Conservation (phyloP, 2,888 invertebrate species). For the Hyles lineata region DNA sequence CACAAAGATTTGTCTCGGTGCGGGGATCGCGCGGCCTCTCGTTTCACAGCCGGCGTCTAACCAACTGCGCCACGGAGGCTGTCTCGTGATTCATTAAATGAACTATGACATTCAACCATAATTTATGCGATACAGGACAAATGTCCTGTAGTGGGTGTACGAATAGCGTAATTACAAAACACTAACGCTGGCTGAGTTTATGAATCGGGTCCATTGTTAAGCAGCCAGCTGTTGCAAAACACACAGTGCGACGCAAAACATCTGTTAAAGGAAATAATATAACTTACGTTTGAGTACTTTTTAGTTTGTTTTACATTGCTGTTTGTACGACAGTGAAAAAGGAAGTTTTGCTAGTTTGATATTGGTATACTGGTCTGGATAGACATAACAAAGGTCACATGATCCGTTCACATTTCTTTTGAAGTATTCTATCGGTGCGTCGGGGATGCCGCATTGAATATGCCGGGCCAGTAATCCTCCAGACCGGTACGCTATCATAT, state of each 20-base stretch:
- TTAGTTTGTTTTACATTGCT: neutral
- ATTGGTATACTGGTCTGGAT: no score
- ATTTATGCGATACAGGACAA: neutral
- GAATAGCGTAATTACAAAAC: constrained; percentile 8
- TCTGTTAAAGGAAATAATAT: constrained; percentile 18
- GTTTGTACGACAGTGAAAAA: neutral
- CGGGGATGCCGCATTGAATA: no score
- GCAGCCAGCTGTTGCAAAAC: constrained; percentile 19
- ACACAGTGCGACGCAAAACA: neutral
- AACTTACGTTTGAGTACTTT: neutral
- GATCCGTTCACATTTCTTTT: no score
- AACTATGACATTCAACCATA: neutral
- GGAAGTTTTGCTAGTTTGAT: no score
- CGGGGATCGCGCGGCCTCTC: no score
- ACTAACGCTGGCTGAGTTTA: constrained; percentile 2
- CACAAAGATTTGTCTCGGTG: no score
- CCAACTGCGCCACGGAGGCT: no score
- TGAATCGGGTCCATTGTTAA: constrained; percentile 9
- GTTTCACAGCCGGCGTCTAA: no score
- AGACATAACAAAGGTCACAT: no score
- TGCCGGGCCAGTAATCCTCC: no score
- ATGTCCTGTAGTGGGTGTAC: neutral
- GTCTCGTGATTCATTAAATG: neutral
- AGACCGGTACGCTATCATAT: no score
- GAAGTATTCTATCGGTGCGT: no score